These are phyloP conservation scores for Noctua comes DNA, from an alignment of 2,888 invertebrate genomes.

Conservation along the genomic window DNA sequence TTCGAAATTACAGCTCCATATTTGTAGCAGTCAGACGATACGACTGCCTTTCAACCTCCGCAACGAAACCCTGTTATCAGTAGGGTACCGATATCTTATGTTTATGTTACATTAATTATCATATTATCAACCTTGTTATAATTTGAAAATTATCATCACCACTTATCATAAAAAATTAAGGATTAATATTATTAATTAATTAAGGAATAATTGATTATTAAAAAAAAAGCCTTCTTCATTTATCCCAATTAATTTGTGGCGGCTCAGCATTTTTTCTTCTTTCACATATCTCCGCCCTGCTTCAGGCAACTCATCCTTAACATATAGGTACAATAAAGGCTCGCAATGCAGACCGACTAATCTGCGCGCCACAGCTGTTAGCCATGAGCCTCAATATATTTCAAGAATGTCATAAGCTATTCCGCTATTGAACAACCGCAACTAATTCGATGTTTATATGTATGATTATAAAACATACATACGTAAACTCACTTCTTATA, in stretches of 20 bases:
- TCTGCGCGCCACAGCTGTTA: conserved; percentile 8
- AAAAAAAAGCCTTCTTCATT: background rate
- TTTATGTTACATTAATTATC: background rate
- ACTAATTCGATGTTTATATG: conserved; percentile 10
- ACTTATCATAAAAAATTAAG: no score
- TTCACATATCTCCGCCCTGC: background rate
- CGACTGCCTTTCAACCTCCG: background rate
- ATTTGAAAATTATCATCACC: background rate
- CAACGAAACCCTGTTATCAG: background rate
- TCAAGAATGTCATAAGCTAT: conserved; percentile 15
- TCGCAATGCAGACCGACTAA: conserved; percentile 1
- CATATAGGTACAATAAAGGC: background rate
- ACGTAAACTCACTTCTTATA: no score
- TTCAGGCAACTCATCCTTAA: background rate
- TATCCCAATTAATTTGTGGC: background rate
- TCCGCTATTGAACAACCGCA: background rate
- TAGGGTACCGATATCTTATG: background rate
- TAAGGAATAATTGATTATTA: no score
- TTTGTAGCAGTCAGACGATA: background rate
- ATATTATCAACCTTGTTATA: background rate
- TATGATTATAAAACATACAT: conserved; percentile 3
- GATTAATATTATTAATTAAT: no score
- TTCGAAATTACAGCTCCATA: background rate
- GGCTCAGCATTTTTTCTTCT: background rate
- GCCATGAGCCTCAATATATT: background rate